Conservation (phyloP, 2,888 invertebrate species). For the Silvanus unidentatus region DNA sequence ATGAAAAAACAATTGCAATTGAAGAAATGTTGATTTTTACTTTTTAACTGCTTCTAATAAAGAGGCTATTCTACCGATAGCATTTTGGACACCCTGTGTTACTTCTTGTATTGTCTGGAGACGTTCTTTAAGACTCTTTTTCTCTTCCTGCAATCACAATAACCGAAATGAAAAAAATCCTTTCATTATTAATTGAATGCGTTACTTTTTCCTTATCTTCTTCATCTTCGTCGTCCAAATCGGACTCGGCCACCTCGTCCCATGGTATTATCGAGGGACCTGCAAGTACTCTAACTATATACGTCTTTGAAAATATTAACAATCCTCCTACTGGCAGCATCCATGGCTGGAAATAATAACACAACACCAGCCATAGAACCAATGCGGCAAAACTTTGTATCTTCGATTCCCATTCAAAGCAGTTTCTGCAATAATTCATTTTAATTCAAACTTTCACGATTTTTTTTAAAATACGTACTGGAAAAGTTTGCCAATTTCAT, state of each 20-base stretch:
- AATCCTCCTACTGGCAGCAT: conserved; percentile 84
- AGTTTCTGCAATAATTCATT: conserved; percentile 60
- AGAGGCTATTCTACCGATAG: conserved; percentile 90
- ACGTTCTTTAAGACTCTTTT: conserved; percentile 89
- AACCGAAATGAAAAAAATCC: conserved; percentile 12
- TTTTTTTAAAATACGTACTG: conserved; percentile 62
- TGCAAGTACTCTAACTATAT: conserved; percentile 52
- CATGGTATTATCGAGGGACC: conserved; percentile 41
- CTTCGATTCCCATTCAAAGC: conserved; percentile 95
- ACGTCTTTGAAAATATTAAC: conserved; percentile 71
- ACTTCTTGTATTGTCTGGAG: conserved; percentile 96
- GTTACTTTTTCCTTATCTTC: conserved; percentile 61
- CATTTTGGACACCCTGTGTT: conserved; percentile 92
- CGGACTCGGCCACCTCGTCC: conserved; percentile 45
- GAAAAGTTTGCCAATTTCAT: conserved; percentile 84
- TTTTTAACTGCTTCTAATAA: conserved; percentile 91
- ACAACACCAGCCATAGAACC: conserved; percentile 76
- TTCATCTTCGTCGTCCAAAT: conserved; percentile 80
- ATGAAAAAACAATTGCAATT: too few relatives aligned
- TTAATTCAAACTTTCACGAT: conserved; percentile 1
- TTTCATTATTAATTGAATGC: conserved; percentile 2
- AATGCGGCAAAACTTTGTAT: conserved; percentile 78
- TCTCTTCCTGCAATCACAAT: conserved; percentile 67
- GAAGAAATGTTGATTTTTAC: conserved; percentile 55
- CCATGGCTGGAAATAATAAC: conserved; percentile 93